Evolutionary conservation across 2,113 vertebrate species (phyloP), one percentile per base, ranked within the genome.

Genomic region (Riparia riparia): DNA sequence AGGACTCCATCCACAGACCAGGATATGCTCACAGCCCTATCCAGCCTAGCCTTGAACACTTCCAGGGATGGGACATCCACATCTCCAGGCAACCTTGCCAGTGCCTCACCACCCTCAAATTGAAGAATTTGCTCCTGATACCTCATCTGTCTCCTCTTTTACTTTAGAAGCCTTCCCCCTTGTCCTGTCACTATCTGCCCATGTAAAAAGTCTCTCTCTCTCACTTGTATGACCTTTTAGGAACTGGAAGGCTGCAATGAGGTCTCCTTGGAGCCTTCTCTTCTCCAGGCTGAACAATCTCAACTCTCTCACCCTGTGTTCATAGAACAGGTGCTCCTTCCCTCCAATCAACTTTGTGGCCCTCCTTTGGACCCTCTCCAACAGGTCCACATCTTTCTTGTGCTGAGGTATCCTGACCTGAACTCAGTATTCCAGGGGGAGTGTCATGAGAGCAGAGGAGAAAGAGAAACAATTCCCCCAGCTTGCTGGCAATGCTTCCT

Each of bases 131-230:
- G 54, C 19, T 61, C 47, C n/a, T 17, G 14, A 4, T 22, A 34
- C 2, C 41, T 20, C 25, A 45, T 8, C 24, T 41, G 12, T 42
- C 63, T 54, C 14, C 17, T 41, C 70, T 54, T 29, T 25, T 24
- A 41, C 29, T 61, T 34, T 11, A 68, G 16, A 68, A 60, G n/a
- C 32, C 9, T 10, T 53, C 10, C 19, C 10, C 9, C 24, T 76
- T 13, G 7, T 61, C n/a, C 29, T 47, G 17, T 10, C 61, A 53
- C 29, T 53, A 47, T 41, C 24, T 74, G 32, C 10, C 45, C 19
- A 53, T 0, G 2, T 15, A 25, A 47, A 45, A 68, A 41, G 10
- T n/a, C 1, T 1, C 28, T n/a, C 28, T 45, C 45, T 39, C 22
- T 53, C 24, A 39, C 41, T 53, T 60, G 39, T 39, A 4, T 5